phyloP scores from a whole-genome alignment of 2,797 vertebrate genomes.

The Spinus olivaceus region DNA sequence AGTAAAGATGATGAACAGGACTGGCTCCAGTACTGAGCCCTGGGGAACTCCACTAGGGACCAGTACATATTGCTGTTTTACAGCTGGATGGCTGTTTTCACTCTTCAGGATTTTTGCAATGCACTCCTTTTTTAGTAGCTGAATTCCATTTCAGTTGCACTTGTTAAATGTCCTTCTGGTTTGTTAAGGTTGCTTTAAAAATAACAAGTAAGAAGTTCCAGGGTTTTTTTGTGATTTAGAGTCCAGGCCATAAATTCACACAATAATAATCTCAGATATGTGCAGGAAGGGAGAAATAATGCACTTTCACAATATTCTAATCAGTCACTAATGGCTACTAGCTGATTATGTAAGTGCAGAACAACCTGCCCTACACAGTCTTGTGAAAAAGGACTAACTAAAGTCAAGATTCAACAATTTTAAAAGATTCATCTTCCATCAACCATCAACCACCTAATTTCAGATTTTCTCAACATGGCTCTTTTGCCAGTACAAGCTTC shows the following conservation, averaged over 20 bases:
- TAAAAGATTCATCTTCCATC: background rate
- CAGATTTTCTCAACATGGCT: background rate
- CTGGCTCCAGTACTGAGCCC: background rate
- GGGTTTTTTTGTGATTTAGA: background rate
- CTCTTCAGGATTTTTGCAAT: background rate
- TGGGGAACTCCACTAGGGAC: background rate
- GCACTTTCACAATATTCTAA: background rate
- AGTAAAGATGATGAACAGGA: background rate
- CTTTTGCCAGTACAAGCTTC: background rate
- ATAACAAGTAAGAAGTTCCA: background rate
- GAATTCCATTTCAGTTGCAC: background rate
- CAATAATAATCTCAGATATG: background rate
- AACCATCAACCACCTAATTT: background rate
- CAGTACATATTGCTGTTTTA: background rate
- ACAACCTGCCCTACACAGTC: background rate
- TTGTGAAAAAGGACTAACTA: background rate
- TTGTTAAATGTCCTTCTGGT: background rate
- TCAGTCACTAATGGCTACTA: background rate
- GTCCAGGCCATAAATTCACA: background rate
- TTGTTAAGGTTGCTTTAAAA: background rate
- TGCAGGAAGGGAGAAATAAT: background rate
- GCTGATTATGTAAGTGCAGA: background rate
- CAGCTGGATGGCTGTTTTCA: background rate
- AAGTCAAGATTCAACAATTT: background rate
- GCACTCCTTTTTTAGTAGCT: background rate